Conservation (phyloP, 2,888 invertebrate genomes). For the Sinhomidia bicolor region DNA sequence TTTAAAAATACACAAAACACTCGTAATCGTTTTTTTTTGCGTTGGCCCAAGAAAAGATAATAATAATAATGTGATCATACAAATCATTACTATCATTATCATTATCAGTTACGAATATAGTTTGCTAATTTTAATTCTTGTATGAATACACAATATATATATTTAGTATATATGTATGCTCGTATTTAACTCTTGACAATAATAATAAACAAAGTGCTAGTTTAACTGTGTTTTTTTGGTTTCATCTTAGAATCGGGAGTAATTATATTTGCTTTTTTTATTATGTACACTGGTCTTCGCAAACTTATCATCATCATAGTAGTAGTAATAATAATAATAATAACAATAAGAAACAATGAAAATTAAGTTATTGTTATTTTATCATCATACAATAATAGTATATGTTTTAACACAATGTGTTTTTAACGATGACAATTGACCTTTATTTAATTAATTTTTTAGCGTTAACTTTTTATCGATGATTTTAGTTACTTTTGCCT, state of each 20-base stretch:
- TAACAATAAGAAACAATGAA: neutral
- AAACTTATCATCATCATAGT: conserved; percentile 5
- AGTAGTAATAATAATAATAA: neutral
- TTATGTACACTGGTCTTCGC: conserved; percentile 38
- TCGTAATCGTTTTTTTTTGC: neutral
- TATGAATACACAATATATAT: neutral
- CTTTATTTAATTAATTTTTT: neutral
- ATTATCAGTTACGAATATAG: neutral
- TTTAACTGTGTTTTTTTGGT: neutral
- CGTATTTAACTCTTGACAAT: neutral
- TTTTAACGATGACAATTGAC: neutral
- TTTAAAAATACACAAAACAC: conserved; percentile 8
- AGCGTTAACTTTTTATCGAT: neutral
- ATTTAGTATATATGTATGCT: neutral
- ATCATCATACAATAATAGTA: neutral
- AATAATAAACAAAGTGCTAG: neutral
- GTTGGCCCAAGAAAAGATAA: conserved; percentile 23
- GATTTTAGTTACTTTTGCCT: too few relatives aligned
- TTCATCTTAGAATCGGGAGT: neutral
- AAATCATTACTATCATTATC: neutral
- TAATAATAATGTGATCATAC: neutral
- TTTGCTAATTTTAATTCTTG: neutral
- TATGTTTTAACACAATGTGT: neutral
- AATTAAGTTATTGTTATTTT: neutral
- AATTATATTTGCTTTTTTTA: neutral